Base-by-base conservation (phyloP, 2,113 vertebrate species). In the Austrofundulus limnaeus region DNA sequence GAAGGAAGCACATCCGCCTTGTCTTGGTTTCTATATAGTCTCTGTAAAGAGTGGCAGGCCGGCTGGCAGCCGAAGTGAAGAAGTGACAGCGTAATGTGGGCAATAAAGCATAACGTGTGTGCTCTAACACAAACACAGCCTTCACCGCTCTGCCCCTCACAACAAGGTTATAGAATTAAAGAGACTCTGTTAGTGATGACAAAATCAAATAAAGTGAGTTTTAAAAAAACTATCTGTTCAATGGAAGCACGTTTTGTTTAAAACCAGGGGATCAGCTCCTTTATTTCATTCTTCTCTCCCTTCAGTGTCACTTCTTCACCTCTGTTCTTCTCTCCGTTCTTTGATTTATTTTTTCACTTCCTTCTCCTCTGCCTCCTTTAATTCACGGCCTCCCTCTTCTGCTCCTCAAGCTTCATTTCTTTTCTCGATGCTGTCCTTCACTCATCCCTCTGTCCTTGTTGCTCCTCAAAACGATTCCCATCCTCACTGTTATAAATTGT, bases 151-250 rank as follows among this genome's bases (percentile, higher is more conserved):
- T 65, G 63, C 55, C 63, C 71, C 55, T 61, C 66, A 71, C 64
- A 52, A 14, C 37, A 69, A 24, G 45, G 59, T 72, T 75, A 72
- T 37, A 53, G 74, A 68, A 80, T 77, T 77, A 82, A 69, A 77
- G 50, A 58, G n/a, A 61, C 59, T 64, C 61, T 42, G 46, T 21
- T 81, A n/a, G 52, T 58, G 54, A 50, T 47, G 55, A 59, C 0
- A 61, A 43, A 76, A 83, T 47, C 13, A 15, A 38, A 39, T 31
- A 28, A 48, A 8, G 19, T 48, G 20, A 54, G 68, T 68, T 58
- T 64, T 46, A 11, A 14, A 16, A 15, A 4, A 68, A 57, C 50
- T 62, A 49, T 77, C 53, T 57, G 41, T 57, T 20, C 70, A 64
- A 66, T 72, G 47, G 57, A 80, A 80, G 52, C 71, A 7, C 77